These are phyloP conservation scores for Rhea pennata DNA, from an alignment of 2,113 vertebrate genomes.

Conservation along the genomic window DNA sequence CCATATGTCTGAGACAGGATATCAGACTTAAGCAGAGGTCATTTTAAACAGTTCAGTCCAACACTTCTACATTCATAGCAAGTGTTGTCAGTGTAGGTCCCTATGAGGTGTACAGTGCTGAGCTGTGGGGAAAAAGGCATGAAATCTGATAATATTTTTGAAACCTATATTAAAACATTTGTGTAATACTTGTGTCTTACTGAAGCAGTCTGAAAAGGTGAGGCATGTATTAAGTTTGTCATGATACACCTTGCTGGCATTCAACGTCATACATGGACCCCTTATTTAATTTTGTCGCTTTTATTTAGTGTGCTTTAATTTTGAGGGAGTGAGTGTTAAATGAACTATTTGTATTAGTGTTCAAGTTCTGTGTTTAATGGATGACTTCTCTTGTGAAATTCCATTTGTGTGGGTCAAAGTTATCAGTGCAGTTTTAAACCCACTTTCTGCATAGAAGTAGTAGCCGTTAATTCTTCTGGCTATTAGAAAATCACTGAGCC, in stretches of 20 bases:
- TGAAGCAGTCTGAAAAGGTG: rapidly evolving
- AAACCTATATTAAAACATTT: neutral
- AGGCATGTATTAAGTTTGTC: rapidly evolving
- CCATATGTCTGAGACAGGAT: neutral
- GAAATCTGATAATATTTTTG: neutral
- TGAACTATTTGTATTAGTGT: no score
- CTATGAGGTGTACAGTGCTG: neutral
- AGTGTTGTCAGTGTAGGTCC: no score
- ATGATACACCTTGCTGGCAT: rapidly evolving
- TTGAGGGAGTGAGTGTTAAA: neutral
- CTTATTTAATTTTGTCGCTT: neutral
- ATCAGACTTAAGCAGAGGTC: neutral
- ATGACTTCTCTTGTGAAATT: neutral
- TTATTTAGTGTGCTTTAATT: rapidly evolving
- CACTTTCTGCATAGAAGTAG: neutral
- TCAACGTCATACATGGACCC: neutral
- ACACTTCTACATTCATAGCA: rapidly evolving
- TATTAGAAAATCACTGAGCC: neutral
- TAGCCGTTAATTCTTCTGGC: conserved; percentile 22
- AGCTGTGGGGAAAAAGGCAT: neutral
- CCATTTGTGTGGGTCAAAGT: neutral
- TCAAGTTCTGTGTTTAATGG: neutral
- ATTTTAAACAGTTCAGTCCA: rapidly evolving
- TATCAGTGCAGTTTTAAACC: neutral
- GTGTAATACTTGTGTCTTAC: rapidly evolving